Evolutionary conservation across 2,797 vertebrate species (phyloP).

Genomic region (Melanotaenia nigrans): DNA sequence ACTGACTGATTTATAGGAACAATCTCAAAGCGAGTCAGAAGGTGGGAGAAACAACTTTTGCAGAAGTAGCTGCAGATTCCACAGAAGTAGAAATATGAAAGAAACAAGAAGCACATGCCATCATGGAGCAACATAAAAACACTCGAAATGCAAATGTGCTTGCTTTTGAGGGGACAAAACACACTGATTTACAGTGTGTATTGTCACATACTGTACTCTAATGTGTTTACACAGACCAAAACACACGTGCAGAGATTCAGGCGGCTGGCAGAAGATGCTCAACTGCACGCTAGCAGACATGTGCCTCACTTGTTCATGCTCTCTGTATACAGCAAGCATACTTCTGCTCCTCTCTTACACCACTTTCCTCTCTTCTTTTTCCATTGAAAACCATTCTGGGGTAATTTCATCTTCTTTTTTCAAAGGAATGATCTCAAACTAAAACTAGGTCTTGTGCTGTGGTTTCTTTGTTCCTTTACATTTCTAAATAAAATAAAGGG

Average conservation of each 20-base stretch:
- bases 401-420: no score
- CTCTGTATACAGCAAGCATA: not conserved
- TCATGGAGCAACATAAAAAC: no score
- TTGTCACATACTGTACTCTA: no score
- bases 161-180: no score
- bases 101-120: no score
- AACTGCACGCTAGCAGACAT: not conserved
- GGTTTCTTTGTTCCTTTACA: not conserved
- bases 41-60: not conserved
- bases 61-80: no score
- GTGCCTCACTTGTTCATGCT: not conserved
- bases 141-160: no score
- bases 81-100: no score
- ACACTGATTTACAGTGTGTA: no score
- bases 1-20: constrained; percentile 14
- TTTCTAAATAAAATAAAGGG: not conserved
- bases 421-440: not conserved
- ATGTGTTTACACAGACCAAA: no score
- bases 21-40: not conserved
- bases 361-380: not conserved
- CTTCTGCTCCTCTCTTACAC: not conserved
- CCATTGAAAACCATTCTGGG: no score
- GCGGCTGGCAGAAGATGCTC: constrained; percentile 10
- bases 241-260: not conserved
- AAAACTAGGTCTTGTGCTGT: not conserved